Evolutionary conservation across 2,888 invertebrate species (phyloP), one percentile per base, ranked within the genome.

Genomic region (Tetragnatha montana): DNA sequence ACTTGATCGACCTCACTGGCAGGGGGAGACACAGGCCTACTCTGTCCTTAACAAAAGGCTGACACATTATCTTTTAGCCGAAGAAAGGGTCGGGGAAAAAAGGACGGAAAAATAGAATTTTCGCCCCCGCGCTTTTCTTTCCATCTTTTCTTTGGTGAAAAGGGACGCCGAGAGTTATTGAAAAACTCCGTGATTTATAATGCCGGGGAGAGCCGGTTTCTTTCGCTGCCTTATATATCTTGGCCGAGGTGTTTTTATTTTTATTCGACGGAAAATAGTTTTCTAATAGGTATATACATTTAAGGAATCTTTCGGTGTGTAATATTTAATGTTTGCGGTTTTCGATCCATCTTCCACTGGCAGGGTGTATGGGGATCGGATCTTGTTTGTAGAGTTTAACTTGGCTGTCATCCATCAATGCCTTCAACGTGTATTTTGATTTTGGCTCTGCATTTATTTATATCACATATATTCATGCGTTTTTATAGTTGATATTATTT

Each of bases 111-210:
- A 86, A 68, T 60, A 51, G 68, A 22, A 85, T 71, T 80, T 86
- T 75, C 50, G 21, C 73, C 47, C 35, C 35, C 47, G 50, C 74
- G 60, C 74, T 49, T 86, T 86, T 80, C 86, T 68, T 60, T 22
- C 12, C 12, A 35, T 73, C 60, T 14, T 71, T 73, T 71, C 47
- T 80, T 60, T 10, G 47, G 22, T 79, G 80, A 86, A 80, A 86
- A 60, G 80, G 80, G 80, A 79, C 79, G 71, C 86, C 74, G 73
- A 68, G 74, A 80, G 86, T 86, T 86, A 86, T 86, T 86, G 86
- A 86, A 86, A 86, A 86, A 86, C 80, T 86, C 68, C 74, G 86
- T 86, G 86, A 86, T 86, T 86, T 86, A 86, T 86, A 86, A 86
- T 86, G 12, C 68, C 19, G 73, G 21, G 35, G 49, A 49, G 47